phyloP scores from a whole-genome alignment of 1,140 invertebrate species.

The Orchestia grillus region DNA sequence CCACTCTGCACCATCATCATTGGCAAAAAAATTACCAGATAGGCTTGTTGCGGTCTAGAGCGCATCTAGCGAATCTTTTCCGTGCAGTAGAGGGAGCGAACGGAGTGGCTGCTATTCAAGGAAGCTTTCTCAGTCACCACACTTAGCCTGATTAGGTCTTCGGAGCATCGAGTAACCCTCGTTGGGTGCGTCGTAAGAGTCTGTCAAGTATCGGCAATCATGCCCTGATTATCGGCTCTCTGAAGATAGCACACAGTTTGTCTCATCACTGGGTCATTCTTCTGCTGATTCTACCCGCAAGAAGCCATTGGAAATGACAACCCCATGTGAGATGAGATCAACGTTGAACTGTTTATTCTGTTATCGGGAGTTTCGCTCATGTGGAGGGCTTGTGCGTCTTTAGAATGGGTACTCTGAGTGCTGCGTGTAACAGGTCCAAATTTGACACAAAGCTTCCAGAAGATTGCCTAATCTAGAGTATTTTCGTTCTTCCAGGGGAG shows the following conservation, averaged over 20 bases:
- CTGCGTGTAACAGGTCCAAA: not conserved
- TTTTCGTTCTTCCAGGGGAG: not conserved
- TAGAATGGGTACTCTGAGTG: not conserved
- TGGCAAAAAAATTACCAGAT: not conserved
- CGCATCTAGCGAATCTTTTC: not conserved
- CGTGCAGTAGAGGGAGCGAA: not conserved
- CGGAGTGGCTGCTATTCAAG: not conserved
- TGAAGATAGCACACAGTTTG: not conserved
- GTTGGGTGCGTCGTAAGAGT: not conserved
- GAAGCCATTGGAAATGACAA: not conserved
- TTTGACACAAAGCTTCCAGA: not conserved
- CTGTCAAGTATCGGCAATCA: not conserved
- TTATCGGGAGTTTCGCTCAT: not conserved
- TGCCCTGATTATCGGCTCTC: not conserved
- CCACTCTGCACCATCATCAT: not conserved
- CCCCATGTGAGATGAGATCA: not conserved
- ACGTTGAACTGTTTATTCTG: not conserved
- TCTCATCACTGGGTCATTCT: not conserved
- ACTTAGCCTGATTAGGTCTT: constrained; percentile 21
- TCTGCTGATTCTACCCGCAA: not conserved
- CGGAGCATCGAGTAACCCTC: not conserved
- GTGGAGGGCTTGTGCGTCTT: not conserved
- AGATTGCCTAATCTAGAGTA: not conserved
- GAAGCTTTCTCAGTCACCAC: not conserved
- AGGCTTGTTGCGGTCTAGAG: not conserved